These are phyloP conservation scores for Cotesia vestalis DNA, from an alignment of 1,140 invertebrate genomes.

Conservation along the genomic window DNA sequence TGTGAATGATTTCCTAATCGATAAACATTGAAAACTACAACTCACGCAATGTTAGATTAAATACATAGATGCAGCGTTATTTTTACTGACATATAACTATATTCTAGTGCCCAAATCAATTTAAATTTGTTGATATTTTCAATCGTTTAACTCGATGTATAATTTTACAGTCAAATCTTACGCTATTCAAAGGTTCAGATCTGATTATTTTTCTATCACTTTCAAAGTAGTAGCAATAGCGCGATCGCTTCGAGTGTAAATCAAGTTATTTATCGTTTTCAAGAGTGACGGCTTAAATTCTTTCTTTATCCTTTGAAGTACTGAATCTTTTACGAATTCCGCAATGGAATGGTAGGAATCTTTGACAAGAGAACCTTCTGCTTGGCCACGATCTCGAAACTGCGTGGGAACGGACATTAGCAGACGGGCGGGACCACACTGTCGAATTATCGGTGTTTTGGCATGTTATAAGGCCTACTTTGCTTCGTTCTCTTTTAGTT, in stretches of 20 bases:
- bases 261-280: constrained; percentile 27
- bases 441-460: constrained; percentile 67
- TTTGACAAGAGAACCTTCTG: constrained; percentile 18
- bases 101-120: too few relatives aligned
- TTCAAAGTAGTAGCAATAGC: too few relatives aligned
- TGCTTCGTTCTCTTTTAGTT: constrained; percentile 36
- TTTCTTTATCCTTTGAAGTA: neutral
- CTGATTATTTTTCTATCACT: too few relatives aligned
- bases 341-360: constrained; percentile 26
- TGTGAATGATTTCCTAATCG: too few relatives aligned
- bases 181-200: too few relatives aligned
- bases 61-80: too few relatives aligned
- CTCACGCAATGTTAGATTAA: too few relatives aligned
- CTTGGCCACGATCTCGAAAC: constrained; percentile 21
- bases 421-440: constrained; percentile 61
- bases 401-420: constrained; percentile 61
- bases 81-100: too few relatives aligned
- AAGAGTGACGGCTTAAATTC: neutral
- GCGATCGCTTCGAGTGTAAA: constrained; percentile 14
- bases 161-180: too few relatives aligned
- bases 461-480: constrained; percentile 60
- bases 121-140: too few relatives aligned
- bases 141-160: too few relatives aligned
- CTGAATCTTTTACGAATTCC: constrained; percentile 12
- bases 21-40: too few relatives aligned